These are phyloP conservation scores for Agrilus planipennis DNA, from an alignment of 1,140 invertebrate species.

Conservation along the genomic window DNA sequence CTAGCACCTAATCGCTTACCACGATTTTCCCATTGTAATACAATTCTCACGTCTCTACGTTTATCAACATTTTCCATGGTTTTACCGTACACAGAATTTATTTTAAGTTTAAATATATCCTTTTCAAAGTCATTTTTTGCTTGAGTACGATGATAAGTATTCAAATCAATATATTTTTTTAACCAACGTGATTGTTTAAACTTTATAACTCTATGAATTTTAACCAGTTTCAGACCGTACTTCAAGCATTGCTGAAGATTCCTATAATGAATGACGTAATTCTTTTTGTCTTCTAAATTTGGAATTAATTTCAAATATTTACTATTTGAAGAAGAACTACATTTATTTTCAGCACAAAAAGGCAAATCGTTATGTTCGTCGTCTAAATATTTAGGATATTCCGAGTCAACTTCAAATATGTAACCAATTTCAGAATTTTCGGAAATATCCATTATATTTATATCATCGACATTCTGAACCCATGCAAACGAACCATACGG, in stretches of 20 bases:
- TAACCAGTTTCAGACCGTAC: conserved; percentile 27
- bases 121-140: conserved; percentile 34
- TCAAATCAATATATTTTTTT: conserved; percentile 32
- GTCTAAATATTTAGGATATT: conserved; percentile 27
- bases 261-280: conserved; percentile 32
- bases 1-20: conserved; percentile 15
- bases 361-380: conserved; percentile 32
- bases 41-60: conserved; percentile 27
- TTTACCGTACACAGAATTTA: conserved; percentile 36
- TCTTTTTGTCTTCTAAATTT: conserved; percentile 24
- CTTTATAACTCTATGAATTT: conserved; percentile 28
- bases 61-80: conserved; percentile 35
- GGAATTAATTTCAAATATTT: conserved; percentile 33
- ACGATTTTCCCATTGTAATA: conserved; percentile 15
- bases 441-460: conserved; percentile 19
- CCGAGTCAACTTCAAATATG: conserved; percentile 37
- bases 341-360: conserved; percentile 26
- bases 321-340: conserved; percentile 9
- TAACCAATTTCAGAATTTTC: conserved; percentile 34
- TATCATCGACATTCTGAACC: conserved; percentile 14
- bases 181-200: conserved; percentile 32
- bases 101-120: conserved; percentile 37
- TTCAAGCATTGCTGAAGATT: conserved; percentile 27
- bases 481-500: conserved; percentile 36
- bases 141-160: conserved; percentile 22